A percentile compares a stretch with the other conserved stretches of the same genome.
These are phyloP conservation scores for Trileptium ribeirensis DNA, from an alignment of 2,888 invertebrate genomes.

Conservation along the genomic window DNA sequence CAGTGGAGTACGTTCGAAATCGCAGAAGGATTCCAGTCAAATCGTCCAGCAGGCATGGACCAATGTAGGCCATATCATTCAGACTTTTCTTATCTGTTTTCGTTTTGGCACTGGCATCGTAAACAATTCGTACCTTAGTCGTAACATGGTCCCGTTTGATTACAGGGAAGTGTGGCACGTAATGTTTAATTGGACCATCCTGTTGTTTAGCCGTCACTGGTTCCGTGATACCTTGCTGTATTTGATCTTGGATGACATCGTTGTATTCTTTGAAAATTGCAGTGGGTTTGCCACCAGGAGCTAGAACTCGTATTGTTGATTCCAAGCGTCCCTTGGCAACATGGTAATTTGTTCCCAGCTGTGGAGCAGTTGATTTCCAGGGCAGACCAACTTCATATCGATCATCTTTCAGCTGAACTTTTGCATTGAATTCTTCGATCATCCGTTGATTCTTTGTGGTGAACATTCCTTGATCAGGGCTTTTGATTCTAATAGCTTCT, in stretches of 20 bases:
- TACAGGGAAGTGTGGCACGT: neutral
- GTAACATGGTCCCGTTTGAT: neutral
- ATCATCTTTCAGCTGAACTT: neutral
- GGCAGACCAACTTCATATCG: neutral
- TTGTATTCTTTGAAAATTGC: neutral
- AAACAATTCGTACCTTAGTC: neutral
- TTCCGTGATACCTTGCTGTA: neutral
- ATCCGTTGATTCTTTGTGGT: neutral
- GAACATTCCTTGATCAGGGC: no score
- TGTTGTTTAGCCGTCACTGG: neutral
- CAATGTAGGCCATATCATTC: neutral
- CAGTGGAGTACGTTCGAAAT: neutral
- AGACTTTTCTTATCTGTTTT: no score
- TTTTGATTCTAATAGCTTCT: no score
- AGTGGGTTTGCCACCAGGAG: neutral
- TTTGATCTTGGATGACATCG: neutral
- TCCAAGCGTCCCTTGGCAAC: neutral
- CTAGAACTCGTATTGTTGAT: neutral
- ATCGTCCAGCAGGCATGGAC: neutral
- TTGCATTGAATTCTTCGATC: neutral
- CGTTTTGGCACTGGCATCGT: no score
- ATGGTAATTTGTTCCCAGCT: neutral
- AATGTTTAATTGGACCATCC: neutral
- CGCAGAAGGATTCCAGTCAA: neutral
- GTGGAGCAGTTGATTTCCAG: neutral